Evolutionary conservation across 2,797 vertebrate genomes (phyloP), one percentile per base, ranked within the genome.

Genomic region (Enteromius unitaeniatus): DNA sequence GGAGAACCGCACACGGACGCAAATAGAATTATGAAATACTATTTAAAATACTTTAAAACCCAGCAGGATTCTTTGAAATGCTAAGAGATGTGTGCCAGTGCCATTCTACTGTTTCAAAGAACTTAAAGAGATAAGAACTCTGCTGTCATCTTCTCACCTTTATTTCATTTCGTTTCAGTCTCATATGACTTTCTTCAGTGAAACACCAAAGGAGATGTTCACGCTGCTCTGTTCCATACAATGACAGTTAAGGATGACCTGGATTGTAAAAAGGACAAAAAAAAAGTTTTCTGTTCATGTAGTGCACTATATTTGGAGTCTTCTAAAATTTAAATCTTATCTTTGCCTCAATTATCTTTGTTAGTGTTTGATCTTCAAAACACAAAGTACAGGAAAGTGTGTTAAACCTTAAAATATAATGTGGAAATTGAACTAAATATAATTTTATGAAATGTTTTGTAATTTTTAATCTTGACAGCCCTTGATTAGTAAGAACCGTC

Each of bases 41-140:
- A 6, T 76, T 67, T 31, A 3, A 68, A 82, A 42, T 31, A 47
- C 47, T 82, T 68, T 67, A 67, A 82, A 73, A 62, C 68, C 42
- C 28, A 23, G 28, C 42, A 23, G 58, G 62, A 49, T 74, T 82
- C 40, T 64, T 74, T 74, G 28, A 82, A 81, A 49, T 49, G 53
- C 37, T 42, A 60, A 47, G 51, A 72, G 3, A 55, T 34, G 2
- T 19, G 7, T 23, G 21, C 13, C 31, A 58, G 31, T 2, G 21
- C 51, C 51, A 23, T 40, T 17, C 17, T 1, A 28, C n/a, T 58
- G 23, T 72, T 31, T 58, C 65, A 45, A 6, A 45, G 34, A 51
- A 37, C 21, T 49, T 49, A 14, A 49, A 78, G 78, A 37, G 34
- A 79, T 55, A 40, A 3, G 5, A 55, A 67, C 28, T 67, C 60